Conservation (phyloP, 2,113 vertebrate genomes). For the Dromas ardeola region DNA sequence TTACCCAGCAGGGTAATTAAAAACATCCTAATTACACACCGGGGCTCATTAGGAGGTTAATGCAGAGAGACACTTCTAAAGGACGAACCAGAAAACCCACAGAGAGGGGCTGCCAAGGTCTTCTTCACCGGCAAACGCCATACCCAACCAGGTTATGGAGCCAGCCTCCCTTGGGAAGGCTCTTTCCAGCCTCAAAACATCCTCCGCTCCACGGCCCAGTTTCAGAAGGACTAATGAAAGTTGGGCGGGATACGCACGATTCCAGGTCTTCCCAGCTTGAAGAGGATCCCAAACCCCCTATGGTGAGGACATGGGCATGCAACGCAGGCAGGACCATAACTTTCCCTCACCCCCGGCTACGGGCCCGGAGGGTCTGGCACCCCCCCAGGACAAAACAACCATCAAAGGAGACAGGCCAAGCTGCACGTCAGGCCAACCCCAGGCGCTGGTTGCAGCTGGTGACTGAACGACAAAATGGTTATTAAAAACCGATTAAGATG, state of each 20-base stretch:
- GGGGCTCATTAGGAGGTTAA: slow-evolving; percentile 6
- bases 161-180: background rate
- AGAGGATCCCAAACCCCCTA: background rate
- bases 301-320: rapidly evolving
- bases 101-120: background rate
- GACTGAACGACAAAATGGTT: background rate
- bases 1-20: slow-evolving; percentile 32
- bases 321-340: background rate
- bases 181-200: background rate
- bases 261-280: background rate
- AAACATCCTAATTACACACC: slow-evolving; percentile 26
- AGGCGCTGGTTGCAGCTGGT: background rate
- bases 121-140: background rate
- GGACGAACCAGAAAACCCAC: background rate
- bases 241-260: background rate
- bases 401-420: background rate
- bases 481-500: background rate
- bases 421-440: background rate
- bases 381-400: background rate
- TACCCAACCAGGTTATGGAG: slow-evolving; percentile 16
- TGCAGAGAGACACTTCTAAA: background rate
- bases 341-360: background rate
- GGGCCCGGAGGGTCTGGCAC: background rate
- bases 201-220: background rate
- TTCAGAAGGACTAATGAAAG: slow-evolving; percentile 24